Evolutionary conservation across 2,113 vertebrate genomes (phyloP).

Genomic region (Pseudonaja textilis): DNA sequence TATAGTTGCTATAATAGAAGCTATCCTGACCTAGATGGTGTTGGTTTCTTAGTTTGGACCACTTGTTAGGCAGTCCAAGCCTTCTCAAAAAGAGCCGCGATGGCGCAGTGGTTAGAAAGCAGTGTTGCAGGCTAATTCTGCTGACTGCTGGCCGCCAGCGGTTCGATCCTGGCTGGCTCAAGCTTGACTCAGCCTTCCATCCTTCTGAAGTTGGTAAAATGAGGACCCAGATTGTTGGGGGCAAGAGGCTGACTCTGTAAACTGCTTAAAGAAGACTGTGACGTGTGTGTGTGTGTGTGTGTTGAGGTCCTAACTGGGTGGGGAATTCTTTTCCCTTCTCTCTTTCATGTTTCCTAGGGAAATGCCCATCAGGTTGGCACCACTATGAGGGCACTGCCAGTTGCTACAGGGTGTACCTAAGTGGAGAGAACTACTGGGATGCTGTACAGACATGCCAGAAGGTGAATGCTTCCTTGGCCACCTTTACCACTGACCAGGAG

Average conservation of each 20-base stretch:
- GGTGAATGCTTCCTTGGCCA: slow-evolving; percentile 90
- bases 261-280: too few species aligned
- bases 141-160: too few species aligned
- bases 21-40: background rate
- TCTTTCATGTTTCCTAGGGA: slow-evolving; percentile 87
- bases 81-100: background rate
- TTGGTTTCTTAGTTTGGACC: background rate
- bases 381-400: slow-evolving; percentile 97
- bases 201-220: too few species aligned
- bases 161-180: too few species aligned
- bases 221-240: too few species aligned
- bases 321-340: slow-evolving; percentile 57
- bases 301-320: slow-evolving; percentile 72
- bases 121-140: too few species aligned
- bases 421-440: slow-evolving; percentile 96
- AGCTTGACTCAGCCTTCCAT: too few species aligned
- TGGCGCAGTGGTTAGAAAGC: too few species aligned
- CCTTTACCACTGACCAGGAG: slow-evolving; percentile 93
- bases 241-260: too few species aligned
- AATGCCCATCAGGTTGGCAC: slow-evolving; percentile 95
- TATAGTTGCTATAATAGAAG: background rate
- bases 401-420: slow-evolving; percentile 94
- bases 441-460: slow-evolving; percentile 93
- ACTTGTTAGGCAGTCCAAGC: background rate
- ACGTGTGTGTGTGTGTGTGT: background rate